These are phyloP conservation scores for Raphicerus campestris DNA, from an alignment of 2,113 vertebrate genomes.

Conservation along the genomic window DNA sequence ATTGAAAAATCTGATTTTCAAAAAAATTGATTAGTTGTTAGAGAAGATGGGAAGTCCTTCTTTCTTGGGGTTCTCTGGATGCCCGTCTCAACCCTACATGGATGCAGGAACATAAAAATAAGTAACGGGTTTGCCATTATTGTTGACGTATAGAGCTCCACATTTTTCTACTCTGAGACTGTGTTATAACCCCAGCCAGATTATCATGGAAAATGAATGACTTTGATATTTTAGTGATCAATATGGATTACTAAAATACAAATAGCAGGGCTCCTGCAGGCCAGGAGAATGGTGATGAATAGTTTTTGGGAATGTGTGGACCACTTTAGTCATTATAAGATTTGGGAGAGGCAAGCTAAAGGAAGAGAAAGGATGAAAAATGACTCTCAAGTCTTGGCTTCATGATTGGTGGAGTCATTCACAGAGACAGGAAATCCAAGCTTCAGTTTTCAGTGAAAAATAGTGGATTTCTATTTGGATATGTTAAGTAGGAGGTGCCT, in stretches of 20 bases:
- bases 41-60: not conserved
- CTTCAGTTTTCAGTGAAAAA: conserved; percentile 37
- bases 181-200: not conserved
- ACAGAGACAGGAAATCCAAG: conserved; percentile 2
- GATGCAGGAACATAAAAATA: not conserved
- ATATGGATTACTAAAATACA: not conserved
- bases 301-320: not conserved
- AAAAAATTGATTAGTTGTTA: not conserved
- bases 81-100: not conserved
- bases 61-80: not conserved
- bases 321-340: not conserved
- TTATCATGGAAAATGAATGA: not conserved
- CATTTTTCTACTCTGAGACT: not conserved
- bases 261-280: not conserved
- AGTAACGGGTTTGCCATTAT: not conserved
- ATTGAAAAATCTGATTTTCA: not conserved
- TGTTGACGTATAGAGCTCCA: not conserved
- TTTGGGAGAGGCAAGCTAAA: not conserved
- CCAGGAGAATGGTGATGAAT: not conserved
- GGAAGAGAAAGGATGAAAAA: not conserved
- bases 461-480: not conserved
- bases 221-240: not conserved
- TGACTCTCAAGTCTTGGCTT: not conserved
- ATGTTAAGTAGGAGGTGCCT: not conserved
- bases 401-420: not conserved